These are phyloP conservation scores for Gopherus flavomarginatus DNA, from an alignment of 2,113 vertebrate genomes.

Conservation along the genomic window DNA sequence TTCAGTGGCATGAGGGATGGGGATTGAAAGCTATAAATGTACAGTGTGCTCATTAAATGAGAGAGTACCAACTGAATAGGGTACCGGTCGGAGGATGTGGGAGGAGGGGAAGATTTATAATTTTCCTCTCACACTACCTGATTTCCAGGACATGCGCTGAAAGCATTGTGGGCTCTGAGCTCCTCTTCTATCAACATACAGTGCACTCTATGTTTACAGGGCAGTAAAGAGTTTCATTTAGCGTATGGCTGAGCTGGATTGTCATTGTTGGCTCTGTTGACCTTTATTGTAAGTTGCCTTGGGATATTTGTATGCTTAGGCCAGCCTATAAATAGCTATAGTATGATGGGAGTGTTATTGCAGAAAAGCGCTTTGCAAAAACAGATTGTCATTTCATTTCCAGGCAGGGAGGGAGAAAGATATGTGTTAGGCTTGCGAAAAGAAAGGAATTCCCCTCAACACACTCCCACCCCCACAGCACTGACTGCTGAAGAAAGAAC, in stretches of 20 bases:
- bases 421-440: not conserved
- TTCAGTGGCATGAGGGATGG: not conserved
- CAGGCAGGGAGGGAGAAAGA: not conserved
- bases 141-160: not conserved
- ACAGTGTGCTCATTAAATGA: not conserved
- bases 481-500: not conserved
- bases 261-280: slow-evolving; percentile 48
- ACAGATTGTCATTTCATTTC: slow-evolving; percentile 10
- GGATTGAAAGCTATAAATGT: not conserved
- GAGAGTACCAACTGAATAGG: not conserved
- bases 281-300: slow-evolving; percentile 50
- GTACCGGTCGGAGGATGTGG: not conserved
- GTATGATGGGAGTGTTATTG: slow-evolving; percentile 29
- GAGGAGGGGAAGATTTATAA: not conserved
- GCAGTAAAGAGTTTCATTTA: slow-evolving; percentile 49
- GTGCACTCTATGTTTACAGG: slow-evolving; percentile 22
- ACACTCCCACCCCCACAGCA: not conserved
- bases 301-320: slow-evolving; percentile 51
- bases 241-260: slow-evolving; percentile 55
- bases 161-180: not conserved
- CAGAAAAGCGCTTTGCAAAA: slow-evolving; percentile 32
- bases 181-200: not conserved
- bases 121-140: not conserved
- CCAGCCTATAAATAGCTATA: slow-evolving; percentile 52
- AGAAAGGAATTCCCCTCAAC: not conserved